Evolutionary conservation across 2,113 vertebrate species (phyloP).

Genomic region (Girardinichthys multiradiatus): DNA sequence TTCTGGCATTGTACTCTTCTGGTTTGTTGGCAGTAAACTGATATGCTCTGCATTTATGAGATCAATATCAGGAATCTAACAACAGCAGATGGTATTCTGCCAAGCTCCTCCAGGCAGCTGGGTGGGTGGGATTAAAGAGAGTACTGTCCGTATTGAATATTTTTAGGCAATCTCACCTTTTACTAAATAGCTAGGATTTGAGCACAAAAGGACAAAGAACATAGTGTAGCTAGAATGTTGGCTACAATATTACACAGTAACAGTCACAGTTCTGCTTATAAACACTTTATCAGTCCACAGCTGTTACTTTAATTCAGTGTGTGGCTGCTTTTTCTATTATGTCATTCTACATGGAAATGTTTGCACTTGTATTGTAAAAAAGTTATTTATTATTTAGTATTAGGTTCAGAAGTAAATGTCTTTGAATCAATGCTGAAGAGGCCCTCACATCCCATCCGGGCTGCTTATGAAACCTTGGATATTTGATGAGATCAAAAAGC

Average conservation of each 20-base stretch:
- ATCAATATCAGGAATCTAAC: constrained; percentile 33
- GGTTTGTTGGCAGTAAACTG: constrained; percentile 2
- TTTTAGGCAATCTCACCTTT: background rate
- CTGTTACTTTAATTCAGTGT: background rate
- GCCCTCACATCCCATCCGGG: background rate
- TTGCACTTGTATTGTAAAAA: background rate
- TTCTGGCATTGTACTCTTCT: too few relatives aligned
- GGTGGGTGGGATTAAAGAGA: background rate
- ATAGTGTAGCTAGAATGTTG: constrained; percentile 4
- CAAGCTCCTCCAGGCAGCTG: background rate
- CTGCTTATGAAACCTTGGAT: background rate
- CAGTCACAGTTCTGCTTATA: too few relatives aligned
- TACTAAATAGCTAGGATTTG: background rate
- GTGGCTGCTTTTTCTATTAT: background rate
- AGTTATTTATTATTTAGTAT: background rate
- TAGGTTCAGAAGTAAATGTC: background rate
- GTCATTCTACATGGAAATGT: background rate
- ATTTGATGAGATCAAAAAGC: background rate
- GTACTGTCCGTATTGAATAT: too few relatives aligned
- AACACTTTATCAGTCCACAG: background rate
- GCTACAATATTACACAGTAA: background rate
- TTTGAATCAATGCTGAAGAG: background rate
- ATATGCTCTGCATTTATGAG: background rate
- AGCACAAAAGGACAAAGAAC: background rate
- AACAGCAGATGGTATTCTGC: constrained; percentile 22